Percentiles rank a stretch among this genome's conserved stretches.
phyloP scores from a whole-genome alignment of 2,888 invertebrate species.

The Diabrotica balteata region DNA sequence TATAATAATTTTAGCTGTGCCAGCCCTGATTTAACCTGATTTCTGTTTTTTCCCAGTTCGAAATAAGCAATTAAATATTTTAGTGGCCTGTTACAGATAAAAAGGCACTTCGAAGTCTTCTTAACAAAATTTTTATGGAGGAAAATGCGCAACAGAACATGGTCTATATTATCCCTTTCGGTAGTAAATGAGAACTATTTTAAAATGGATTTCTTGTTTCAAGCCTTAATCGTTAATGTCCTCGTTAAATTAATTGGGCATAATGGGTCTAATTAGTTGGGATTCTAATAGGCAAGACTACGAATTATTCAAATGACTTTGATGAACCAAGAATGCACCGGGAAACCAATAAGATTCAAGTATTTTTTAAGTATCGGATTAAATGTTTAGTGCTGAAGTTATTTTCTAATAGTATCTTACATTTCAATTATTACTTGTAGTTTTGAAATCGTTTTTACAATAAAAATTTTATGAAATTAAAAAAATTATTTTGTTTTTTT shows the following conservation, averaged over 20 bases:
- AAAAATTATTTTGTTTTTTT: no score
- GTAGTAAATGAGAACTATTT: conserved; percentile 16
- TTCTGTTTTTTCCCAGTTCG: conserved; percentile 7
- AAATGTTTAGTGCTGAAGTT: no score
- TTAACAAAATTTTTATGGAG: conserved; percentile 22
- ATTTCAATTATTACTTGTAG: no score
- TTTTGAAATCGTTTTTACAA: no score
- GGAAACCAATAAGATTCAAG: no score
- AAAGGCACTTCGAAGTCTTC: conserved; percentile 17
- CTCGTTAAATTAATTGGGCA: conserved; percentile 19
- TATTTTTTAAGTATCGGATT: no score
- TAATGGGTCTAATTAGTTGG: conserved; percentile 23
- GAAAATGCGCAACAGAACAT: conserved; percentile 14
- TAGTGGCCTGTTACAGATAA: conserved; percentile 23
- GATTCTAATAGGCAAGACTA: conserved; percentile 11
- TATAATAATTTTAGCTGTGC: no score
- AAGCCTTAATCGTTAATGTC: conserved; percentile 9
- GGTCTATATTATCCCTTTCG: conserved; percentile 6
- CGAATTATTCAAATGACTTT: conserved; percentile 13
- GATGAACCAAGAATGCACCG: no score
- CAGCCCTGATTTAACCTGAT: background rate
- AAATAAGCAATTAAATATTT: conserved; percentile 22
- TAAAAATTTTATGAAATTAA: no score
- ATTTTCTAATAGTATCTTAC: no score
- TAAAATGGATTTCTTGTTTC: conserved; percentile 19